Evolutionary conservation across 2,113 vertebrate species (phyloP), one percentile per base, ranked within the genome.

Genomic region (Empidonax traillii): DNA sequence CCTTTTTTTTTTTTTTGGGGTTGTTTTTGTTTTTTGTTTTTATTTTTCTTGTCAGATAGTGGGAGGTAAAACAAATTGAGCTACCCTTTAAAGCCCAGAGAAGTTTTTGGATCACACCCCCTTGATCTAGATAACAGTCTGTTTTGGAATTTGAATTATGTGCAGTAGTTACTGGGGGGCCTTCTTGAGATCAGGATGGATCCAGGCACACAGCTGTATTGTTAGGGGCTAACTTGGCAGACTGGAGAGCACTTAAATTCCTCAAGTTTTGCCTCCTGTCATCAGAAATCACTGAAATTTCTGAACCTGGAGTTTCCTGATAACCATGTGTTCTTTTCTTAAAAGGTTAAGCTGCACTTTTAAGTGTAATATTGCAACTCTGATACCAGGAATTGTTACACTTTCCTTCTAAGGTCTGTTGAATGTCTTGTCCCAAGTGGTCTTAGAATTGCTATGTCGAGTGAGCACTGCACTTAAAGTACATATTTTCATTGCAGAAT

Each of bases 191-290:
- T 47, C 31, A 9, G 49, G 12, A 19, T 71, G 44, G n/a, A 56
- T 85, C 52, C 39, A 61, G 43, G 17, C 30, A 12, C 0, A 0
- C 9, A 14, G 43, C 35, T 61, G 0, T 2, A 4, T 37, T 62
- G 14, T 43, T 74, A 59, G 43, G 31, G 21, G 30, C 31, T 81
- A 28, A n/a, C 7, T 71, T 80, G 33, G 12, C n/a, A 51, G 77
- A 47, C 52, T 73, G 39, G 17, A 56, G 28, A 68, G 23, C 30
- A 33, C 24, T 73, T 47, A 14, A 72, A 77, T 92, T 88, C 30
- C 41, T 58, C 30, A n/a, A 75, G 22, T 75, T 63, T 83, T 65
- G 47, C 17, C 33, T 65, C 65, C 14, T 55, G 0, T 55, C 16
- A 12, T 84, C 12, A 59, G 43, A 74, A 90, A 44, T 28, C 0